Conservation (phyloP, 1,140 invertebrate genomes). For the Caenorhabditis brenneri region DNA sequence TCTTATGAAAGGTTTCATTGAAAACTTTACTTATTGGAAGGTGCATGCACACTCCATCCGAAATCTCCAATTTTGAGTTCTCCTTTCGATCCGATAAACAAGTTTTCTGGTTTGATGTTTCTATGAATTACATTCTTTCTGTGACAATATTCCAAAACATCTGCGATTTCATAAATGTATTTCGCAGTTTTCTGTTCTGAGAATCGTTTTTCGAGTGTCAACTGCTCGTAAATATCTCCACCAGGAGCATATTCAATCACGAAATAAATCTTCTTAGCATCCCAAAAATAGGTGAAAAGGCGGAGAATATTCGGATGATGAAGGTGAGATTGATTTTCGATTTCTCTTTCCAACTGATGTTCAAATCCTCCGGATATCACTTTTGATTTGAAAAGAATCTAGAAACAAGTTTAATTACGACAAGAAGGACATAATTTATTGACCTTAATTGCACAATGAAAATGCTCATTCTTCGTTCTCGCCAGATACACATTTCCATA, state of each 20-base stretch:
- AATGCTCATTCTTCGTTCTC: slow-evolving; percentile 79
- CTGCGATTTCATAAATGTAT: slow-evolving; percentile 76
- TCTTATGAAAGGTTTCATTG: not conserved
- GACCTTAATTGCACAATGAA: slow-evolving; percentile 90
- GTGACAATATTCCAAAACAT: slow-evolving; percentile 90
- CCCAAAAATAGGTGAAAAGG: slow-evolving; percentile 88
- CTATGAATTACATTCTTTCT: slow-evolving; percentile 73
- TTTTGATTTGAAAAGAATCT: slow-evolving; percentile 77
- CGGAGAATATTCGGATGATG: slow-evolving; percentile 88
- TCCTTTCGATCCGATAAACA: slow-evolving; percentile 71
- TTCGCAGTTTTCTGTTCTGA: slow-evolving; percentile 72
- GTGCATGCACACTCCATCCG: slow-evolving; percentile 74
- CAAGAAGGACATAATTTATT: no score
- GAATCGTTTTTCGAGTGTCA: slow-evolving; percentile 75
- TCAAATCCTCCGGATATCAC: slow-evolving; percentile 80
- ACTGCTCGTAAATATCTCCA: slow-evolving; percentile 82
- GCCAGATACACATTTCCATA: slow-evolving; percentile 91
- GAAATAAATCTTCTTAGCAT: slow-evolving; percentile 85
- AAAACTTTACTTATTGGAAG: slow-evolving; percentile 62
- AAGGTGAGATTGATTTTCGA: slow-evolving; percentile 92
- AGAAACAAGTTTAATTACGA: no score
- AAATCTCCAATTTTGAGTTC: slow-evolving; percentile 74
- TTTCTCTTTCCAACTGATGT: slow-evolving; percentile 85
- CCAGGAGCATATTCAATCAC: slow-evolving; percentile 88
- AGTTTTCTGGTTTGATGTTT: slow-evolving; percentile 67